Conservation (phyloP, 2,113 vertebrate genomes). For the Pithys albifrons region DNA sequence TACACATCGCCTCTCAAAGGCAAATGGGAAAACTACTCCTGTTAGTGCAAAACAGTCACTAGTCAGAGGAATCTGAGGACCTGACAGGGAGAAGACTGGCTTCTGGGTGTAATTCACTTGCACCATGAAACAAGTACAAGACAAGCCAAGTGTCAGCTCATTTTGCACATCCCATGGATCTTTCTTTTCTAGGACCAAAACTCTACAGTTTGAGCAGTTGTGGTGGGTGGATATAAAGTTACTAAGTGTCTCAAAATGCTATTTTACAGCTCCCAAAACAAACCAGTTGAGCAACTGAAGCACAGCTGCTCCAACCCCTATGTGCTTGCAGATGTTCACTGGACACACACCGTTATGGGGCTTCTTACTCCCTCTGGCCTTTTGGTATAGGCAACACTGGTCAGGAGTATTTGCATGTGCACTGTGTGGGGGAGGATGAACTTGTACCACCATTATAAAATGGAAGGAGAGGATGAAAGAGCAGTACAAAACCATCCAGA, state of each 20-base stretch:
- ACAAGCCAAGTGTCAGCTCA: neutral
- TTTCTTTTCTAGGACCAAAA: neutral
- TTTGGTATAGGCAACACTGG: neutral
- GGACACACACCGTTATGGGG: fast-evolving
- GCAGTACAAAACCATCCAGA: neutral
- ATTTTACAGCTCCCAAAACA: neutral
- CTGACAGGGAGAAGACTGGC: neutral
- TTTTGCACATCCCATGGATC: neutral
- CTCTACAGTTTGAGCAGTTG: neutral
- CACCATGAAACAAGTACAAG: neutral
- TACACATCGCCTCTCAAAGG: neutral
- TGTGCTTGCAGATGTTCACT: neutral
- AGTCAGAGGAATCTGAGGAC: neutral
- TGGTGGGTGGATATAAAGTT: neutral
- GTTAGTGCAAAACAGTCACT: neutral
- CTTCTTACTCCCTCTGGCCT: neutral
- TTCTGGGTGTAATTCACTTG: neutral
- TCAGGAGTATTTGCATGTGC: neutral
- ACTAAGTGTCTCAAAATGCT: neutral
- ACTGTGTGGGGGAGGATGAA: neutral
- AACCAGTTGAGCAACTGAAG: neutral
- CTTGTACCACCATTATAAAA: neutral
- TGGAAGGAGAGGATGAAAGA: neutral
- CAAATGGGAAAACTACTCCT: neutral
- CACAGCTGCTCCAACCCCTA: neutral